Percentiles rank a stretch among this genome's conserved stretches.
Evolutionary conservation across 1,140 invertebrate species (phyloP).

Genomic region (Elymnias hypermnestra): DNA sequence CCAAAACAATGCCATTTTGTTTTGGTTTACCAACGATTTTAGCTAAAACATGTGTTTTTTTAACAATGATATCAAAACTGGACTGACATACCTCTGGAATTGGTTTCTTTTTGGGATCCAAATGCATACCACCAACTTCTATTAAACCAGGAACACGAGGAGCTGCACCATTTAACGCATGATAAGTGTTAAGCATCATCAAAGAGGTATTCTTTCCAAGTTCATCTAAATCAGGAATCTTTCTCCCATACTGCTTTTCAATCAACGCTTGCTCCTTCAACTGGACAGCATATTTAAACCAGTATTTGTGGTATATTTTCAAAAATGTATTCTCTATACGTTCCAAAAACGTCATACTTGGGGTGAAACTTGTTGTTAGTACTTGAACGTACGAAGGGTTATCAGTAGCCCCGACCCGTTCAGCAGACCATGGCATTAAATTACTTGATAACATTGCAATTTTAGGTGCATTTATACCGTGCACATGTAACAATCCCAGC

Average conservation of each 20-base stretch:
- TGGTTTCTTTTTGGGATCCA: slow-evolving; percentile 21
- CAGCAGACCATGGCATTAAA: slow-evolving; percentile 77
- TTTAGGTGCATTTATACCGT: slow-evolving; percentile 74
- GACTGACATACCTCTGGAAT: slow-evolving; percentile 25
- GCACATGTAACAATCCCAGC: slow-evolving; percentile 76
- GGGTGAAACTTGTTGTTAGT: slow-evolving; percentile 59
- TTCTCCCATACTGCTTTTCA: slow-evolving; percentile 59
- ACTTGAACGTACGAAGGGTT: slow-evolving; percentile 80
- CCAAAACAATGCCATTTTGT: no score
- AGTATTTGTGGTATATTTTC: slow-evolving; percentile 39
- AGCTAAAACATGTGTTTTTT: no score
- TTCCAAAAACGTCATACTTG: slow-evolving; percentile 76
- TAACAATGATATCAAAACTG: no score
- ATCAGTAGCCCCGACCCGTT: slow-evolving; percentile 76
- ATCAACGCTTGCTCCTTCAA: slow-evolving; percentile 58
- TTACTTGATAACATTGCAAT: slow-evolving; percentile 77
- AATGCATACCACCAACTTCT: slow-evolving; percentile 36
- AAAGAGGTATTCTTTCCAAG: slow-evolving; percentile 61
- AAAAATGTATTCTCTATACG: slow-evolving; percentile 74
- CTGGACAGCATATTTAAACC: slow-evolving; percentile 44
- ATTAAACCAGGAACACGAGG: slow-evolving; percentile 74
- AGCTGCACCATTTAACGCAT: slow-evolving; percentile 70
- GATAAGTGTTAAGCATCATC: slow-evolving; percentile 77
- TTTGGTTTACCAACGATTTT: no score
- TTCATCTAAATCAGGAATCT: slow-evolving; percentile 56